Evolutionary conservation across 2,888 invertebrate species (phyloP), one percentile per base, ranked within the genome.

Genomic region (Hypselothyrea guttata): DNA sequence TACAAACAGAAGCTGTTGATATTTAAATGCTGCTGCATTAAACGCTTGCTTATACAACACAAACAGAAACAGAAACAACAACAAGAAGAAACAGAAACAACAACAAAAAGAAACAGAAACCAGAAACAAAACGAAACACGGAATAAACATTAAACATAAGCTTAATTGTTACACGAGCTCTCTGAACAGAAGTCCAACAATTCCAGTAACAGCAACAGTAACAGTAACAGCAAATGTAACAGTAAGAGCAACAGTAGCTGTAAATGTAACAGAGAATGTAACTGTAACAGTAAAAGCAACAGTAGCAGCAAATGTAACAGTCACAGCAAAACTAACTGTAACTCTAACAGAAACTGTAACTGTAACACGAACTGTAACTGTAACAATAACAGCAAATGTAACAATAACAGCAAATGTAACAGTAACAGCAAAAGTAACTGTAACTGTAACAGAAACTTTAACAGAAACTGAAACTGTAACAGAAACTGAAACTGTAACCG

Each of bases 11-110:
- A 62, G 72, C 63, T 75, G 73, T 75, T 73, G 79, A 79, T 83
- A 69, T 78, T 75, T 70, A 55, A 65, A 65, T 70, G 67, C 71
- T 62, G 63, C 67, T 79, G 72, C 75, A 61, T 75, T 59, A 64
- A 59, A 44, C 55, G 75, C 79, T 82, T 75, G 67, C 67, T 60
- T 52, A 62, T 54, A 51, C 63, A 33, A 69, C 47, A 38, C 44
- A 55, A 45, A 45, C 13, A 58, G 42, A 46, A 15, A 41, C 22
- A 13, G 33, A 40, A 53, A 56, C n/a, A 2, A 58, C 34, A 12
- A 45, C 11, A 27, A 53, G 22, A n/a, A 28, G 37, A 60, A 30
- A 46, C 44, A 40, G 47, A 49, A 35, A 27, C 16, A 33, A 45
- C 33, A 35, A 35, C 13, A 48, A 15, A 33, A 5, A 28, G 28